Evolutionary conservation across 2,113 vertebrate genomes (phyloP), one percentile per base, ranked within the genome.

Genomic region (Oryzias woworae): DNA sequence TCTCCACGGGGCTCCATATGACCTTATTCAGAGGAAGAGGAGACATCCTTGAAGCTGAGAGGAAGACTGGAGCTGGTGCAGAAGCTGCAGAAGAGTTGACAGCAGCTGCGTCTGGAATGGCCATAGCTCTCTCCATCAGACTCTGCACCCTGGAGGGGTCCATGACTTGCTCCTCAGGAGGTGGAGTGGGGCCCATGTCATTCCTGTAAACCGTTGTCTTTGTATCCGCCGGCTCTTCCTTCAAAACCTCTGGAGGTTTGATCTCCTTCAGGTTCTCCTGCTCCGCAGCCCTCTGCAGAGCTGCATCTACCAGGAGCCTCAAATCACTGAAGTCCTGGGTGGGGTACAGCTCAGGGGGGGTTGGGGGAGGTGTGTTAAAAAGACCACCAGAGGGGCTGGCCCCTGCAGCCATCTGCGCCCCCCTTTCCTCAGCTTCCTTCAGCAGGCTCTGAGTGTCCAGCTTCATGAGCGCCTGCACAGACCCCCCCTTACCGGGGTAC

Each of bases 281-380:
- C 89, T 98, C 96, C 0, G 95, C 95, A 0, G 96, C 95, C 71
- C 93, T 90, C 87, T 94, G 95, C 51, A 96, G 78, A 0, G 96
- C 96, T 12, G 94, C 95, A 7, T 98, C 96, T 57, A 96, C 94
- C 67, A 98, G 89, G 58, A 98, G 85, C 87, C 93, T 93, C 81
- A 98, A 89, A 81, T 96, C 92, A 46, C 96, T 96, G 90, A 98
- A 98, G 87, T 97, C 96, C 1, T 96, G 94, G 0, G 88, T 85
- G 2, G 92, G 92, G 3, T 92, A 93, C 55, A 94, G 91, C 84
- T 95, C 94, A 0, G 95, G 94, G 1, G 95, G 95, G 0, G 95
- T 96, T 0, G 94, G 94, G 0, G 96, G 96, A 3, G 92, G 92
- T 0, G 96, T 98, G 85, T 96, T 95, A 77, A 96, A 96, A 53